Conservation (phyloP, 2,888 invertebrate species). For the Polyommatus iphigenia region DNA sequence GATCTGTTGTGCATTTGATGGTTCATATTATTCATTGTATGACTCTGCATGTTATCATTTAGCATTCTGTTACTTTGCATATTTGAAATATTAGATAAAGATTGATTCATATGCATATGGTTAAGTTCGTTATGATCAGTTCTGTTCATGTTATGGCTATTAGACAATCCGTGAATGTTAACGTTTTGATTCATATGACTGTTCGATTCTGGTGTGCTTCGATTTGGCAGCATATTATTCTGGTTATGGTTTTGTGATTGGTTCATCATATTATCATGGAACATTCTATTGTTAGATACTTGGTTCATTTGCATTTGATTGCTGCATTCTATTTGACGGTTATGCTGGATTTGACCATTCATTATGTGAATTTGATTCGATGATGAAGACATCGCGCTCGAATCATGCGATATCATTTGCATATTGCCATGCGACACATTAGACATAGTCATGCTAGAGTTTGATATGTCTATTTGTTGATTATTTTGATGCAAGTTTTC, state of each 20-base stretch:
- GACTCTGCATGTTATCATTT: conserved; percentile 71
- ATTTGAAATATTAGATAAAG: conserved; percentile 61
- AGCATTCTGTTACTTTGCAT: conserved; percentile 73
- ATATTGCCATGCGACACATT: conserved; percentile 67
- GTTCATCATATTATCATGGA: conserved; percentile 65
- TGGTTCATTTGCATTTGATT: conserved; percentile 67
- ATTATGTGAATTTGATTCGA: conserved; percentile 74
- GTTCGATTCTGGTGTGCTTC: conserved; percentile 63
- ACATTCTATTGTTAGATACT: conserved; percentile 56
- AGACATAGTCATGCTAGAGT: conserved; percentile 48
- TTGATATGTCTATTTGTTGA: conserved; percentile 63
- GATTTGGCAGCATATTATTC: conserved; percentile 59
- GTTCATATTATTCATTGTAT: conserved; percentile 63
- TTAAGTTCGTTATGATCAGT: conserved; percentile 64
- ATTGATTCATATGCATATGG: conserved; percentile 73
- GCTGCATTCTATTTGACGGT: conserved; percentile 61
- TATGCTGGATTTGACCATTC: conserved; percentile 75
- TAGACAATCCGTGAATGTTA: conserved; percentile 64
- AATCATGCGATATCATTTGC: conserved; percentile 54
- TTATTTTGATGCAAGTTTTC: conserved; percentile 57
- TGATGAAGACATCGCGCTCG: conserved; percentile 46
- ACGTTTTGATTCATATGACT: conserved; percentile 69
- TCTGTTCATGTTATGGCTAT: conserved; percentile 62
- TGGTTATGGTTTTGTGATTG: conserved; percentile 64
- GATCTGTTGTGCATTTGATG: conserved; percentile 71